These are phyloP conservation scores for Epiblema foenella DNA, from an alignment of 2,888 invertebrate genomes.

Conservation along the genomic window DNA sequence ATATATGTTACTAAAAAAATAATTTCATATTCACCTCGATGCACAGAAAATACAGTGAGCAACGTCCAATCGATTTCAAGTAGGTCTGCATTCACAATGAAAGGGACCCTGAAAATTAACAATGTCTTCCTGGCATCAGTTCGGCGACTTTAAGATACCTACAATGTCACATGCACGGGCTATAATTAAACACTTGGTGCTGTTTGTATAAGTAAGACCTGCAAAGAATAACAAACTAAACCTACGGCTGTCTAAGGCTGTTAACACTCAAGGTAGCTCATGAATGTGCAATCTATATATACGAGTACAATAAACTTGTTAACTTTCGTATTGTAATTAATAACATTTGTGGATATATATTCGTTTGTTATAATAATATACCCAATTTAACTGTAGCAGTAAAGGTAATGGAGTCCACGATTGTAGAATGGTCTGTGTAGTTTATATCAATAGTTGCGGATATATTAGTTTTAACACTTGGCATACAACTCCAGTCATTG, in stretches of 20 bases:
- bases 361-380: no score
- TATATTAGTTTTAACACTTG: no score
- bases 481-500: no score
- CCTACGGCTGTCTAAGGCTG: background rate
- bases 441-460: no score
- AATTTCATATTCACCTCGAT: background rate
- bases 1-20: no score
- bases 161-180: slow-evolving; percentile 28
- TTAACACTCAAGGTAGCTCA: background rate
- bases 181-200: slow-evolving; percentile 27
- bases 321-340: no score
- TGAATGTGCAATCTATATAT: no score
- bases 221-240: background rate
- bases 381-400: no score
- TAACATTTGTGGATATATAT: no score
- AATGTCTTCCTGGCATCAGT: slow-evolving; percentile 55
- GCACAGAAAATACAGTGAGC: background rate
- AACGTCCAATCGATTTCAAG: background rate
- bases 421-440: no score
- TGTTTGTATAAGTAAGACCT: background rate
- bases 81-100: background rate
- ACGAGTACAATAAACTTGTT: no score
- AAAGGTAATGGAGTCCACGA: no score
- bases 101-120: slow-evolving; percentile 45
- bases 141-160: slow-evolving; percentile 9